phyloP scores from a whole-genome alignment of 35 echinoderm and acorn worm genomes.

The Amphiura filiformis region DNA sequence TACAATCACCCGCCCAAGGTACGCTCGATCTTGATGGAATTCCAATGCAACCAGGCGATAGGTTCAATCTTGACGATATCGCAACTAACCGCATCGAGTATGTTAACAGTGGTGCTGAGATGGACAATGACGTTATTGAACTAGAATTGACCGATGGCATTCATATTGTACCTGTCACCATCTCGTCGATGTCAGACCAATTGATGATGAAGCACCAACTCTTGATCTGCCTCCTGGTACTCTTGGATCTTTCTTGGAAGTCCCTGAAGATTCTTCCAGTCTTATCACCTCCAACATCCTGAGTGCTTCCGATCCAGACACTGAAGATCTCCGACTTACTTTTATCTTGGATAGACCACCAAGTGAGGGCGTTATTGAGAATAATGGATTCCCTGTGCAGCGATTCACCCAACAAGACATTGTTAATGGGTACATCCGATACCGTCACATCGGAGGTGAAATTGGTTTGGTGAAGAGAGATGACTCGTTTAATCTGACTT shows the following conservation, averaged over 20 bases:
- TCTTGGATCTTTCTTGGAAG: slow-evolving; percentile 86
- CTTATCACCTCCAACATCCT: slow-evolving; percentile 91
- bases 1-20: slow-evolving; percentile 46
- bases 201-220: slow-evolving; percentile 97
- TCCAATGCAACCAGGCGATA: slow-evolving; percentile 62
- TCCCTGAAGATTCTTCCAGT: slow-evolving; percentile 72
- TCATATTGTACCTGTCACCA: slow-evolving; percentile 78
- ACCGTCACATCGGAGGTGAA: slow-evolving; percentile 90
- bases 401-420: slow-evolving; percentile 93
- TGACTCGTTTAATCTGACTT: slow-evolving; percentile 90
- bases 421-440: slow-evolving; percentile 86
- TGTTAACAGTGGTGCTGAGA: slow-evolving; percentile 82
- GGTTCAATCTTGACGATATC: slow-evolving; percentile 75
- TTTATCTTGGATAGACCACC: slow-evolving; percentile 73
- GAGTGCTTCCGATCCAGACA: slow-evolving; percentile 99
- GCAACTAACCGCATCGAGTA: slow-evolving; percentile 53
- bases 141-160: slow-evolving; percentile 92
- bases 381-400: slow-evolving; percentile 51
- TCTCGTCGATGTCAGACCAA: slow-evolving; percentile 58
- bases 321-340: slow-evolving; percentile 86
- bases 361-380: slow-evolving; percentile 70
- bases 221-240: slow-evolving; percentile 82
- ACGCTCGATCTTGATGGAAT: slow-evolving; percentile 31
- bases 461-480: slow-evolving; percentile 79
- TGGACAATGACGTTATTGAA: slow-evolving; percentile 50